These are phyloP conservation scores for Nipponacmea schrenckii DNA, from an alignment of 2,888 invertebrate species.

Conservation along the genomic window DNA sequence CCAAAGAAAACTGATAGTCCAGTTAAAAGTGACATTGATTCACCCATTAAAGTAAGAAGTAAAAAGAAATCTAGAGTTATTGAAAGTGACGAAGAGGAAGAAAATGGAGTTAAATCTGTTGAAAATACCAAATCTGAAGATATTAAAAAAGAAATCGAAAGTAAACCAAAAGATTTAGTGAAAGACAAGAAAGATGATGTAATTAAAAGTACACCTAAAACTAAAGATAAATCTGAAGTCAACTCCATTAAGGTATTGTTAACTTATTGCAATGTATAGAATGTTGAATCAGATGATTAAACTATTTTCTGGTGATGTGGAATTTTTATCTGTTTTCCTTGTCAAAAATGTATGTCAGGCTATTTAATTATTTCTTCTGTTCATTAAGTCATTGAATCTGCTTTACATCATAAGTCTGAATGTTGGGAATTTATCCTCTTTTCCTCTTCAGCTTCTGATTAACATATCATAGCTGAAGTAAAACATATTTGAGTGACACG, in stretches of 20 bases:
- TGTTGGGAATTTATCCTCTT: too few relatives aligned
- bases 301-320: too few relatives aligned
- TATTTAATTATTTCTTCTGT: too few relatives aligned
- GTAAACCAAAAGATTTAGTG: not conserved
- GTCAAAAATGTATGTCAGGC: too few relatives aligned
- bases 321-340: too few relatives aligned
- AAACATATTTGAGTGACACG: too few relatives aligned
- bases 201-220: not conserved
- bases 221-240: conserved; percentile 20
- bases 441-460: too few relatives aligned
- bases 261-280: not conserved
- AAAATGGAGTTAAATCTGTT: conserved; percentile 24
- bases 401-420: too few relatives aligned
- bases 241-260: not conserved
- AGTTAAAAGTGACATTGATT: conserved; percentile 27
- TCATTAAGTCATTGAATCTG: too few relatives aligned
- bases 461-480: too few relatives aligned
- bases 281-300: not conserved
- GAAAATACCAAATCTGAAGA: conserved; percentile 10
- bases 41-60: conserved; percentile 29
- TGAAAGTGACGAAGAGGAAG: conserved; percentile 53
- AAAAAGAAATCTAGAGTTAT: conserved; percentile 42
- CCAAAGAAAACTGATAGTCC: conserved; percentile 38
- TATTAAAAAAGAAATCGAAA: conserved; percentile 19
- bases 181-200: not conserved